Conservation (phyloP, 2,797 vertebrate genomes). For the Scleropages formosus region DNA sequence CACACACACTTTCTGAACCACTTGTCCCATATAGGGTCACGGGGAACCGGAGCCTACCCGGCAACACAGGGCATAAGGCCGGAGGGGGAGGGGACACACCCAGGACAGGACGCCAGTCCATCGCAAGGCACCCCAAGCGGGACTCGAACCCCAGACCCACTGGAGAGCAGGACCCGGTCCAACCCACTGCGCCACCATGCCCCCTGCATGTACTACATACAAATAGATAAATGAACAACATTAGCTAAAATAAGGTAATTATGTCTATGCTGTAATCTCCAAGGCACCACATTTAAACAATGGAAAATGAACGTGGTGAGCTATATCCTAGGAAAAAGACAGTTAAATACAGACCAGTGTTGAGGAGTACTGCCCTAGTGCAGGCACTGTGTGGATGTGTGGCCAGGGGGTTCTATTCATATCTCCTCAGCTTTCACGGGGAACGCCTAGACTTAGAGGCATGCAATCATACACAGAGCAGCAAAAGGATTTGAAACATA, state of each 20-base stretch:
- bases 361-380: neutral
- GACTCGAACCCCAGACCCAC: no score
- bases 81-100: no score
- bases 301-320: conserved; percentile 7
- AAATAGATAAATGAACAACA: conserved; percentile 3
- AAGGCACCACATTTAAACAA: neutral
- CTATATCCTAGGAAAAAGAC: neutral
- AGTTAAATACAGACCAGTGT: conserved; percentile 9
- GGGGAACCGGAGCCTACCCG: no score
- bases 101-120: no score
- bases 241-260: conserved; percentile 1
- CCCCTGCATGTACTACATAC: no score
- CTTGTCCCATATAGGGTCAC: no score
- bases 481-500: neutral
- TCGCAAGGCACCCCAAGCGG: no score
- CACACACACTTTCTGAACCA: no score
- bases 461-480: neutral
- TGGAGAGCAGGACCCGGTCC: no score
- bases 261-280: neutral
- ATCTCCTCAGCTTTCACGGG: neutral
- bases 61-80: no score
- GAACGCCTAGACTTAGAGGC: neutral
- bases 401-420: neutral
- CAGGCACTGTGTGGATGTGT: neutral
- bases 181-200: no score